A percentile compares a stretch with the other conserved stretches of the same genome.
Conservation (phyloP, 2,113 vertebrate species). For the Pterocles orientalis region DNA sequence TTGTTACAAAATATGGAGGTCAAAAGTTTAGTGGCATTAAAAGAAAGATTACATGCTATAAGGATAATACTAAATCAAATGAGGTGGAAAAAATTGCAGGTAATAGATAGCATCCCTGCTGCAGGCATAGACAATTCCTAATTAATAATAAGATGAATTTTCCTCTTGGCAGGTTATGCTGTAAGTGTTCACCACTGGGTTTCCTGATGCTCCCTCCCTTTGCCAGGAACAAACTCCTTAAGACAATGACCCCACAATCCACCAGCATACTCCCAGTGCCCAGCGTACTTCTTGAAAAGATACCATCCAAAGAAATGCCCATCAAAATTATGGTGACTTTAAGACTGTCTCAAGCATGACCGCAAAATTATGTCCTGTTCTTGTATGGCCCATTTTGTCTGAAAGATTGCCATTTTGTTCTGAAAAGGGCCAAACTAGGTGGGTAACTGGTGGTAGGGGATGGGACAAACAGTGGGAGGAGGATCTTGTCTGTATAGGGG, state of each 20-base stretch:
- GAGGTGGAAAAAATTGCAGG: background rate
- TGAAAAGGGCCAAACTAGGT: background rate
- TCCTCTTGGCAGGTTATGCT: background rate
- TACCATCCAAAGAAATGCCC: background rate
- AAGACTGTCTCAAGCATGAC: background rate
- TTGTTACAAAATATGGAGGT: constrained; percentile 16
- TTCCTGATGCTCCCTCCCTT: background rate
- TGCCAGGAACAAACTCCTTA: background rate
- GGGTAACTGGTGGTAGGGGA: background rate
- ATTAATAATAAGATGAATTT: background rate
- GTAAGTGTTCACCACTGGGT: background rate
- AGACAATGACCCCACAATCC: background rate
- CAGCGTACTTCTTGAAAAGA: background rate
- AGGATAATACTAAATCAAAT: background rate
- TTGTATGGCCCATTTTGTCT: background rate
- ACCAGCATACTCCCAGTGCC: rapidly evolving
- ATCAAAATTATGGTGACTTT: background rate
- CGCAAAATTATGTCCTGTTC: background rate
- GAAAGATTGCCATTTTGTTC: background rate
- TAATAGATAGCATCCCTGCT: background rate
- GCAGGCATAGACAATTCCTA: background rate
- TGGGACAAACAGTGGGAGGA: background rate
- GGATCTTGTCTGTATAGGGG: background rate
- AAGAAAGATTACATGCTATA: background rate
- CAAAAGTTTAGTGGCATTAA: constrained; percentile 4